Conservation (phyloP, 2,113 vertebrate genomes). For the Muntiacus muntjak region DNA sequence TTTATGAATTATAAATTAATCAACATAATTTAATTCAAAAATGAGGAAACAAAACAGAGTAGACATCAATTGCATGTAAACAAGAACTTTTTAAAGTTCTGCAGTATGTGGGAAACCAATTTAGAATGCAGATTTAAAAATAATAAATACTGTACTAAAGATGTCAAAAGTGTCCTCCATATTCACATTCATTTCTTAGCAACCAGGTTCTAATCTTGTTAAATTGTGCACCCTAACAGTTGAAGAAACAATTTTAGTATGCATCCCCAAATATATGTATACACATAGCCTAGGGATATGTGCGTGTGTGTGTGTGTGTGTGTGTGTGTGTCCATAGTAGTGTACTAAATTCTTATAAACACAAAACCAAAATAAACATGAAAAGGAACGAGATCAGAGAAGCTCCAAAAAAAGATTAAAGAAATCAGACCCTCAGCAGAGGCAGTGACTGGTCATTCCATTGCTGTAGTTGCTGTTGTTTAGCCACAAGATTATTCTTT, state of each 20-base stretch:
- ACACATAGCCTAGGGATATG: neutral
- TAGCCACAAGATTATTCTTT: neutral
- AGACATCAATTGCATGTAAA: neutral
- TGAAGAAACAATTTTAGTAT: neutral
- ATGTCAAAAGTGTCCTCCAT: neutral
- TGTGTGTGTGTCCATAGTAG: neutral
- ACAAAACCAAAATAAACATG: neutral
- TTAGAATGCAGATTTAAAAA: neutral
- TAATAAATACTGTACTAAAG: neutral
- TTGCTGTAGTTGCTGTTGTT: neutral
- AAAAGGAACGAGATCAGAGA: neutral
- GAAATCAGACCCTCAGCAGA: neutral
- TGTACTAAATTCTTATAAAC: neutral
- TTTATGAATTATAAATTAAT: neutral
- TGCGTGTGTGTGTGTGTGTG: neutral
- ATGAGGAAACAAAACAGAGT: neutral
- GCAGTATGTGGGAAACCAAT: neutral
- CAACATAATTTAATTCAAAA: neutral
- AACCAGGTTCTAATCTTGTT: neutral
- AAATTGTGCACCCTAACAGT: neutral
- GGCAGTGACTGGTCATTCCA: neutral
- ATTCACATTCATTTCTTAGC: neutral
- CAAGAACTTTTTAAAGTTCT: neutral
- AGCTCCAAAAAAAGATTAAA: neutral
- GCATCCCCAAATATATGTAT: neutral